Evolutionary conservation across 2,888 invertebrate genomes (phyloP).

Genomic region (Scrobipalpa atriplicella): DNA sequence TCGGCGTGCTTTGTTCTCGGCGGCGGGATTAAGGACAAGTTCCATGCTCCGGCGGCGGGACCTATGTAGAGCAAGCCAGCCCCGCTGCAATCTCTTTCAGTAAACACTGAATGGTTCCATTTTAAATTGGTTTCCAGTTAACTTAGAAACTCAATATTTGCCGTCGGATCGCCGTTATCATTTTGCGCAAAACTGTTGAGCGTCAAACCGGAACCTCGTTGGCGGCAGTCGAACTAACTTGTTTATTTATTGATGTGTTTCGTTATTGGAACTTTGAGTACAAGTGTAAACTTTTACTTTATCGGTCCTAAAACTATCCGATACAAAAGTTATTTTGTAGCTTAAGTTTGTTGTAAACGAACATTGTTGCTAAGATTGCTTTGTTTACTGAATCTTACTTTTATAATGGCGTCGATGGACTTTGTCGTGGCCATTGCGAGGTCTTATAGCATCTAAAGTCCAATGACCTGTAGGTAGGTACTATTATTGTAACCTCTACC

Average conservation of each 20-base stretch:
- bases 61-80: constrained; percentile 20
- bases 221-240: constrained; percentile 47
- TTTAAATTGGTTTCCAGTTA: constrained; percentile 51
- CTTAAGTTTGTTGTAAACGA: constrained; percentile 3
- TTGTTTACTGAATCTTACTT: constrained; percentile 8
- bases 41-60: constrained; percentile 30
- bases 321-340: constrained; percentile 16
- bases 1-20: constrained; percentile 50
- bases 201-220: constrained; percentile 32
- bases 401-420: neutral
- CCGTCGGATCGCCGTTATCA: constrained; percentile 46
- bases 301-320: constrained; percentile 17
- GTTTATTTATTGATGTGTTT: constrained; percentile 25
- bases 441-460: neutral
- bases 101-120: constrained; percentile 35
- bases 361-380: constrained; percentile 15
- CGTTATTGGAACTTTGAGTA: constrained; percentile 15
- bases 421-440: neutral
- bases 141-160: constrained; percentile 41
- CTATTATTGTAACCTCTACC: no score
- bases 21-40: constrained; percentile 44
- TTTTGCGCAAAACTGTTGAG: constrained; percentile 17
- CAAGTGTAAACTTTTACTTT: constrained; percentile 15
- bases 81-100: constrained; percentile 39
- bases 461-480: no score